Evolutionary conservation across 92 coral and sea anemone genomes (phyloP), one percentile per base, ranked within the genome.

Genomic region (Bergia sp.): DNA sequence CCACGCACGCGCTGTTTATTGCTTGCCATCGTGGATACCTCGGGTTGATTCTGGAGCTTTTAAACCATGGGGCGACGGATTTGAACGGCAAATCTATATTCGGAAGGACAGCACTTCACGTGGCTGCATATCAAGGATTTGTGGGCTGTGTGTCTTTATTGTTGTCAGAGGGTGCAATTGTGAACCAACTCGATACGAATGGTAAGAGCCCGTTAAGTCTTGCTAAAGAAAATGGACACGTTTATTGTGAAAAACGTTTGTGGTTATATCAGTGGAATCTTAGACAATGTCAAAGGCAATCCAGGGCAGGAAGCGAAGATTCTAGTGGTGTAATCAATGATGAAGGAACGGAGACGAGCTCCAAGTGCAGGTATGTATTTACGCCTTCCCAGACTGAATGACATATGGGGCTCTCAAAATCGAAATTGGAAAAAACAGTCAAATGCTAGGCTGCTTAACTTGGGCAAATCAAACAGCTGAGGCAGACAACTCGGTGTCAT

Each of bases 141-240:
- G 99, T 97, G 12, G 99, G 99, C 3, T 97, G 99, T 65, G 99
- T 97, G 0, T 96, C 99, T 0, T 73, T 97, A 61, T 79, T 97
- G 69, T 92, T 97, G 1, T 92, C 96, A 43, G 99, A 96, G 79
- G 99, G 99, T 8, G 96, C 98, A 38, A 40, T 94, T 77, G 91
- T 92, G 20, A 91, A 90, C 91, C 93, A 92, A 18, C 76, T 92
- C 16, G 99, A 96, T 81, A 76, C 82, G 45, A 89, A 93, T 58
- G 98, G 95, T 10, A 96, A 96, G 85, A 96, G 94, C 23, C 92
- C 99, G 0, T 86, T 96, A 37, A 88, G 90, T 0, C 77, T 96
- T 16, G 98, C 99, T 2, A 86, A 95, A 73, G 94, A 92, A 82
- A 95, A 95, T 89, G 95, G 97, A 41, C 99, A 96, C 69, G 88